Evolutionary conservation across 2,113 vertebrate genomes (phyloP), one percentile per base, ranked within the genome.

Genomic region (Heterocephalus glaber): DNA sequence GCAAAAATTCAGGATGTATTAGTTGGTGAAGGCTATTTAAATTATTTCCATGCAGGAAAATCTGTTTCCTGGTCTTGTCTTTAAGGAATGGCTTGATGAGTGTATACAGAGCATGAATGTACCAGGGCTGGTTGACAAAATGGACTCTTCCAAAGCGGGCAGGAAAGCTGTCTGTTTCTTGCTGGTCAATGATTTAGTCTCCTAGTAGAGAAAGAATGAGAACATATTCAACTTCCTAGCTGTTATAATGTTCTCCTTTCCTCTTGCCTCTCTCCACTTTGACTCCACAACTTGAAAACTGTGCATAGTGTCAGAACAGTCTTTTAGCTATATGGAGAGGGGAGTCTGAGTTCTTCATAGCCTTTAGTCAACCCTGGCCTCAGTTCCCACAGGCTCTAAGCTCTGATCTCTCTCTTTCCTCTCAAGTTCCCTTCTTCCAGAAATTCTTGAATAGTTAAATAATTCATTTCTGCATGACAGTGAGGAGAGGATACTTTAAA

Each of bases 121-220:
- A 99, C 99, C 99, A 99, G 47, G 99, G 99, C 97, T 99, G 99
- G 98, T 99, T 99, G 98, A 99, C 99, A 98, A 99, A 99, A 97
- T 99, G 99, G 96, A 99, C 98, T 97, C 99, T 99, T 98, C 99
- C 99, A 88, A 99, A 99, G 89, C 99, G 99, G 60, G 99, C 99
- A 96, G 99, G 99, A 97, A 99, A 99, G 97, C 99, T 99, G 98
- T 99, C 44, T 89, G 65, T 70, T 92, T 94, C 89, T 47, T 83
- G 54, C 49, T 70, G 26, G 65, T 60, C 60, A 86, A 84, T 56
- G 35, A 41, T 60, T 49, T 28, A 24, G 38, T 54, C 65, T 70
- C 16, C 86, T 0, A 0, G 26, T 11, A 24, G 54, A 85, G 24
- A 38, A 44, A 95, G 88, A 68, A 74, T 28, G 41, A 33, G 81